These are phyloP conservation scores for Pavo muticus DNA, from an alignment of 2,113 vertebrate species.

Conservation along the genomic window DNA sequence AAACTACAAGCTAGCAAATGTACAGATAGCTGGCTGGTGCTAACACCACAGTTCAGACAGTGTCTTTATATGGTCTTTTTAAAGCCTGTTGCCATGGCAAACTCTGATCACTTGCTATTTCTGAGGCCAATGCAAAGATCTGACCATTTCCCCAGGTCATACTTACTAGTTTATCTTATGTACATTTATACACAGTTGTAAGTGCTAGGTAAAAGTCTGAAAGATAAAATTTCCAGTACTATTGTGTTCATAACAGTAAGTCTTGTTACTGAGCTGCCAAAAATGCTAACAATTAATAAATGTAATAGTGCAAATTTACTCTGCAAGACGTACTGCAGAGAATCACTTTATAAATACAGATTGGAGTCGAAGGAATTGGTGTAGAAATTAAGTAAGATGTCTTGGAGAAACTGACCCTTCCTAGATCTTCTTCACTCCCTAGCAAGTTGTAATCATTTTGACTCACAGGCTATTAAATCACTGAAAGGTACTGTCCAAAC, in stretches of 20 bases:
- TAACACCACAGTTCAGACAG: conserved; percentile 87
- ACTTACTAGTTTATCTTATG: conserved; percentile 80
- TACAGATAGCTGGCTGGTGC: conserved; percentile 88
- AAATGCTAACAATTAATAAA: conserved; percentile 80
- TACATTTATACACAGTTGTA: conserved; percentile 84
- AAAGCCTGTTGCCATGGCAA: conserved; percentile 83
- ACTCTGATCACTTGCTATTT: conserved; percentile 80
- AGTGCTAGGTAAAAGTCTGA: conserved; percentile 86
- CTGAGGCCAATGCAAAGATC: conserved; percentile 79
- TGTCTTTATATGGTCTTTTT: conserved; percentile 84
- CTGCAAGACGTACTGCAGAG: conserved; percentile 76
- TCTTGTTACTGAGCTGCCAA: conserved; percentile 84
- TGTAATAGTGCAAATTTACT: conserved; percentile 85
- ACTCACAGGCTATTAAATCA: conserved; percentile 86
- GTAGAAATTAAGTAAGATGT: conserved; percentile 69
- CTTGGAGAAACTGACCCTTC: conserved; percentile 80
- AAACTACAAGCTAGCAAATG: conserved; percentile 90
- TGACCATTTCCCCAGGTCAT: conserved; percentile 81
- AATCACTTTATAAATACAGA: conserved; percentile 78
- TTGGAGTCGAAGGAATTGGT: conserved; percentile 70
- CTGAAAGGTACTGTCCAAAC: conserved; percentile 87
- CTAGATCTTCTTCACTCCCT: conserved; percentile 77
- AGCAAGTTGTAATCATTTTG: conserved; percentile 79
- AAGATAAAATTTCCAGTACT: conserved; percentile 83
- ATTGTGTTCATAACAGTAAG: conserved; percentile 70